These are phyloP conservation scores for Ctenodactylus gundi DNA, from an alignment of 2,113 vertebrate species.

Conservation along the genomic window DNA sequence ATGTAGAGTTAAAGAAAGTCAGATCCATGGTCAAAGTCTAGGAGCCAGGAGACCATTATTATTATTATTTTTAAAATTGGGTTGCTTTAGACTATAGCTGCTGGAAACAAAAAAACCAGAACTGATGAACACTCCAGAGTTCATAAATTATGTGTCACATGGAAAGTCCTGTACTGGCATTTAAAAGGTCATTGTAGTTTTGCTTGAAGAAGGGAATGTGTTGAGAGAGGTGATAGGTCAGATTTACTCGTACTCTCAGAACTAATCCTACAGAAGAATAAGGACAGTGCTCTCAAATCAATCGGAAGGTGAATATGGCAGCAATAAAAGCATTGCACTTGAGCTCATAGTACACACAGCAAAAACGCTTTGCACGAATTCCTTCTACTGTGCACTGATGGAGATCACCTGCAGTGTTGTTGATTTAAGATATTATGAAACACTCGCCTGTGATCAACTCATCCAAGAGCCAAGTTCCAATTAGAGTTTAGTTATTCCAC, in stretches of 20 bases:
- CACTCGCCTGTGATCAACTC: not conserved
- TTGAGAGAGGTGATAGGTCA: not conserved
- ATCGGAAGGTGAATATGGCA: not conserved
- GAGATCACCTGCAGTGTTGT: not conserved
- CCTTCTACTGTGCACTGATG: not conserved
- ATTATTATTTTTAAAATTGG: too few relatives aligned
- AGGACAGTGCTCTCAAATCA: not conserved
- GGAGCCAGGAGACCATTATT: not conserved
- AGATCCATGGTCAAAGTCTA: not conserved
- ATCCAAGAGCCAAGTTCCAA: constrained; percentile 43
- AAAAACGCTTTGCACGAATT: not conserved
- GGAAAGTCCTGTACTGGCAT: rapidly evolving
- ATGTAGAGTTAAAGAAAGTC: not conserved
- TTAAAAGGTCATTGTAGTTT: not conserved
- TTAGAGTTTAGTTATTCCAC: constrained; percentile 57
- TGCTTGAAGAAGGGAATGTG: not conserved
- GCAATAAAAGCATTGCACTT: not conserved
- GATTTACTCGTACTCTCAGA: not conserved
- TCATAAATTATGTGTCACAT: not conserved
- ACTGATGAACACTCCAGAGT: not conserved
- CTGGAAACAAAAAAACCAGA: not conserved
- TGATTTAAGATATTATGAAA: constrained; percentile 2
- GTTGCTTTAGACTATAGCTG: not conserved
- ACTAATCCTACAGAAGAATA: not conserved
- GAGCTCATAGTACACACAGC: not conserved